A percentile compares a stretch with the other conserved stretches of the same genome.
Evolutionary conservation across 2,888 invertebrate species (phyloP).

Genomic region (Tinea trinotella): DNA sequence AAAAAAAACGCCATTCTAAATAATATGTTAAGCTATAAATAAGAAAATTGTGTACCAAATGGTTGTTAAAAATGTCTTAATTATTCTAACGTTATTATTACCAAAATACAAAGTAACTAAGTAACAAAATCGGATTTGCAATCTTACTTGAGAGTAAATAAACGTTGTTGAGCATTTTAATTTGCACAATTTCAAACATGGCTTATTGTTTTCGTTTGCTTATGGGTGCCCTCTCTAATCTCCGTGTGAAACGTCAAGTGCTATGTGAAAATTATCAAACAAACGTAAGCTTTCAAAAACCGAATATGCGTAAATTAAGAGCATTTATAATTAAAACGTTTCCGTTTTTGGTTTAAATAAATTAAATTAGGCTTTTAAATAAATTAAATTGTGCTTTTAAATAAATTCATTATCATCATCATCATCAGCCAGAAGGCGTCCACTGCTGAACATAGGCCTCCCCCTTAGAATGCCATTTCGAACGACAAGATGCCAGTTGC

Average conservation of each 20-base stretch:
- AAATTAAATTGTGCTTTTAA: not conserved
- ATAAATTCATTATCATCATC: no score
- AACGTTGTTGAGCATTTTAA: constrained; percentile 26
- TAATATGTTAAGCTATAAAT: no score
- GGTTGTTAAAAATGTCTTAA: no score
- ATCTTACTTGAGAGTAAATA: not conserved
- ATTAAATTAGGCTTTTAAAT: not conserved
- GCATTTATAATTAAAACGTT: constrained; percentile 25
- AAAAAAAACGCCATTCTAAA: no score
- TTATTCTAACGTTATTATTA: no score
- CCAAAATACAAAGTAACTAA: no score
- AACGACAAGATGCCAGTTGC: no score
- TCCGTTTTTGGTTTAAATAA: not conserved
- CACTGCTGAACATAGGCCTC: no score
- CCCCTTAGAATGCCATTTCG: no score
- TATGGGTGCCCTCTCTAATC: constrained; percentile 28
- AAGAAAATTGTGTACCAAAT: no score
- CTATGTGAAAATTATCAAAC: constrained; percentile 36
- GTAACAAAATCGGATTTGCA: constrained; percentile 2
- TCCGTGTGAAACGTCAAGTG: constrained; percentile 38
- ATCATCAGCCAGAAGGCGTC: no score
- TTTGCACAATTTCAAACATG: constrained; percentile 28
- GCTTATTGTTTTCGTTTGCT: constrained; percentile 23
- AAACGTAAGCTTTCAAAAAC: constrained; percentile 32
- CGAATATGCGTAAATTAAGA: constrained; percentile 40